Evolutionary conservation across 2,888 invertebrate genomes (phyloP), one percentile per base, ranked within the genome.

Genomic region (Acrobasis repandana): DNA sequence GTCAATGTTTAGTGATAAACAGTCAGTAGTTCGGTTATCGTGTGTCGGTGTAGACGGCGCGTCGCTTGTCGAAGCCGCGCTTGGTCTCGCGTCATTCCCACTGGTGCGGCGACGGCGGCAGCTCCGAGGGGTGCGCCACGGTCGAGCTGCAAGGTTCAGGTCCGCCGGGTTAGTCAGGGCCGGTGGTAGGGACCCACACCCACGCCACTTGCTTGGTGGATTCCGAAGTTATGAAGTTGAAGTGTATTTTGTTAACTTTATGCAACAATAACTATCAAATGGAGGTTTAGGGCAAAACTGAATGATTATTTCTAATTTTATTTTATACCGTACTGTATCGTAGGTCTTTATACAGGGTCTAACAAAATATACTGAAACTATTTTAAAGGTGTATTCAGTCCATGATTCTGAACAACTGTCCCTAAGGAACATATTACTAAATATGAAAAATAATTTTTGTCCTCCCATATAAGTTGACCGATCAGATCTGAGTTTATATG

Each of bases 71-170:
- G 72, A 69, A 67, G 78, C 68, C 80, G 79, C 82, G 85, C 78
- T 71, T 73, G 67, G 86, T 65, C 88, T 92, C 93, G 85, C 94
- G 95, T 96, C 96, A 97, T 94, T 98, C 97, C 99, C 99, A 99
- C 85, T 98, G 97, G 92, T 98, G 98, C 74, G 99, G 99, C 80
- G 98, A 98, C 49, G 99, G 99, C 82, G 99, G 99, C 92, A 99
- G 94, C 94, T 99, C 99, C 70, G 98, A 98, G 65, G 98, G 98
- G 91, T 99, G 98, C 76, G 99, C 99, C 86, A 99, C 97, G 78
- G 97, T 96, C 80, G 98, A 97, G 94, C 99, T 99, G 95, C 72
- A 95, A 95, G 50, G 52, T 50, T 47, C 66, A 69, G 68, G 64
- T 68, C 73, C 69, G 66, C 69, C 67, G 54, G 51, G 51, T 54